phyloP scores from a whole-genome alignment of 2,888 invertebrate genomes.

The Tetranychus truncatus region DNA sequence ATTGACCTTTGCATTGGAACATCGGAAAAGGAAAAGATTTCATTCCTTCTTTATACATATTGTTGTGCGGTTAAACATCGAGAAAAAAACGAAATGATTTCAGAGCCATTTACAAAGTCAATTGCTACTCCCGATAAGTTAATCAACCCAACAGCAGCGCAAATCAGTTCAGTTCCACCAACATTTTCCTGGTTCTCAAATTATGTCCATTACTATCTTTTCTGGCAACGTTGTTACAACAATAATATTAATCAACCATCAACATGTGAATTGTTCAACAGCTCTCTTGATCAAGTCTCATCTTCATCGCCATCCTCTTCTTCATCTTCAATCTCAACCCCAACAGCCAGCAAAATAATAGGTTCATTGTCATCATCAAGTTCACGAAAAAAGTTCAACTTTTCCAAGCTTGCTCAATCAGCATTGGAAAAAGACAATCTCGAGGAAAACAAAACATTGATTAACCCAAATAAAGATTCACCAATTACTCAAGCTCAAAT shows the following conservation, averaged over 20 bases:
- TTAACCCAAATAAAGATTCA: too few species aligned
- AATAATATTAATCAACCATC: neutral
- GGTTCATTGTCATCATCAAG: neutral
- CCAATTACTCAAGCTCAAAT: too few species aligned
- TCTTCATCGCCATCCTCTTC: too few species aligned
- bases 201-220: neutral
- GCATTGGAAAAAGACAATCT: constrained; percentile 23
- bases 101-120: neutral
- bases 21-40: too few species aligned
- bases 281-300: too few species aligned
- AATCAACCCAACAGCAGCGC: neutral
- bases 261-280: neutral
- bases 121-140: neutral
- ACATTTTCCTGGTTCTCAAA: neutral
- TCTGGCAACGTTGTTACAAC: neutral
- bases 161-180: neutral
- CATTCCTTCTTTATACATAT: too few species aligned
- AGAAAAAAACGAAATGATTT: neutral
- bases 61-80: neutral
- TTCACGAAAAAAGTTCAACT: constrained; percentile 24
- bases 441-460: constrained; percentile 4
- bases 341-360: too few species aligned
- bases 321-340: too few species aligned
- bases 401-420: constrained; percentile 28
- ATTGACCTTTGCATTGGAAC: too few species aligned